Evolutionary conservation across 2,797 vertebrate genomes (phyloP), one percentile per base, ranked within the genome.

Genomic region (Okamejei kenojei): DNA sequence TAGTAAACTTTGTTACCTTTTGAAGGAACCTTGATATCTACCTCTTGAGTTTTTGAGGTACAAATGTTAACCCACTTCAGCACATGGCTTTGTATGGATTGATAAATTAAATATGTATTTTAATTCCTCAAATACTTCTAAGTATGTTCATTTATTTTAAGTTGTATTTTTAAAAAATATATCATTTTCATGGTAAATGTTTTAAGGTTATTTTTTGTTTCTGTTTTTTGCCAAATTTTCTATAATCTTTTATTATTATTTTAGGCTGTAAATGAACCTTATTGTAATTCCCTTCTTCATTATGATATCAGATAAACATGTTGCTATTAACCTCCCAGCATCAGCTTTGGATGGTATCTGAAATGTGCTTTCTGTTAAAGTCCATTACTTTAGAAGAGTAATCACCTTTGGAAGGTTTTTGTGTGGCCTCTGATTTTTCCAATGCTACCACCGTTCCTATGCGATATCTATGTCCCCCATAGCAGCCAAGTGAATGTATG

Each of bases 21-120:
- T 88, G 35, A 3, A 35, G 0, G 84, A 61, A 29, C 21, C 63
- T 68, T 88, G 61, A 65, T 68, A 65, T 35, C n/a, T 74, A 74
- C 15, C 17, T 21, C 11, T 17, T 19, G 8, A 19, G 7, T 65
- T 68, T 13, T 65, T 35, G n/a, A 35, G 80, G 45, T 82, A 58
- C 23, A n/a, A 23, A 4, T 84, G 81, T 84, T 13, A 58, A 65
- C 19, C n/a, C 15, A 65, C 61, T 32, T 7, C 13, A 13, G n/a
- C 32, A n/a, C 21, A 65, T 61, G 6, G 35, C 84, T 68, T 88
- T 32, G 8, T 88, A 68, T 7, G n/a, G 15, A 19, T 35, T 88
- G n/a, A 65, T 88, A 68, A 88, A 84, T 58, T 45, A 54, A 84
- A 88, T 88, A 86, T 86, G 15, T 65, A 86, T 58, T 65, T 71